Conservation (phyloP, 2,797 vertebrate genomes). For the Eupleurogrammus muticus region DNA sequence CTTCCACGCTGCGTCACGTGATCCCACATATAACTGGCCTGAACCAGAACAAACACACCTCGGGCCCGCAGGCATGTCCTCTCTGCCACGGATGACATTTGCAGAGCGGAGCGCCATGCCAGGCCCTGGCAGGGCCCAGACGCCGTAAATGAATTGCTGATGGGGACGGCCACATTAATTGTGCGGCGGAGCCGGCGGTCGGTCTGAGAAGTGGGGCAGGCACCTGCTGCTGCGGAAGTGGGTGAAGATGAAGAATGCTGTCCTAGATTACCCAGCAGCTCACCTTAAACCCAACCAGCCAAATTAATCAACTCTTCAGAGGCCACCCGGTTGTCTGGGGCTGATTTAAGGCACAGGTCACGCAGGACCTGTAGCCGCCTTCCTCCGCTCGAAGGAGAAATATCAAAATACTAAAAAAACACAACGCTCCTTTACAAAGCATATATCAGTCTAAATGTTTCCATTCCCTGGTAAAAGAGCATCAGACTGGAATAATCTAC, state of each 20-base stretch:
- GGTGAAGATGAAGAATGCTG: slow-evolving; percentile 86
- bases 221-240: slow-evolving; percentile 87
- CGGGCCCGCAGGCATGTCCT: slow-evolving; percentile 13
- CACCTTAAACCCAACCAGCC: slow-evolving; percentile 76
- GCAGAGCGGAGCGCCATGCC: slow-evolving; percentile 26
- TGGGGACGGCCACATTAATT: slow-evolving; percentile 78
- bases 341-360: slow-evolving; percentile 74
- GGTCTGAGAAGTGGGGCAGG: slow-evolving; percentile 83
- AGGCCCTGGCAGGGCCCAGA: slow-evolving; percentile 34
- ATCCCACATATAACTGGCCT: slow-evolving; percentile 3
- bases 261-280: slow-evolving; percentile 82
- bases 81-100: slow-evolving; percentile 45
- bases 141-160: slow-evolving; percentile 59
- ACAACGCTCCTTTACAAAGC: too few relatives aligned
- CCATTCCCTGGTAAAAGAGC: too few relatives aligned
- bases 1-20: not conserved
- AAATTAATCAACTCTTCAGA: slow-evolving; percentile 83
- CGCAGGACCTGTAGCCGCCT: slow-evolving; percentile 61
- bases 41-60: slow-evolving; percentile 1
- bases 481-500: too few relatives aligned
- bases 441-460: too few relatives aligned
- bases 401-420: too few relatives aligned
- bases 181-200: slow-evolving; percentile 69
- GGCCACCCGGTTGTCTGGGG: slow-evolving; percentile 75
- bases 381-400: slow-evolving; percentile 26